Evolutionary conservation across 2,113 vertebrate genomes (phyloP), one percentile per base, ranked within the genome.

Genomic region (Psilopsiagon aymara): DNA sequence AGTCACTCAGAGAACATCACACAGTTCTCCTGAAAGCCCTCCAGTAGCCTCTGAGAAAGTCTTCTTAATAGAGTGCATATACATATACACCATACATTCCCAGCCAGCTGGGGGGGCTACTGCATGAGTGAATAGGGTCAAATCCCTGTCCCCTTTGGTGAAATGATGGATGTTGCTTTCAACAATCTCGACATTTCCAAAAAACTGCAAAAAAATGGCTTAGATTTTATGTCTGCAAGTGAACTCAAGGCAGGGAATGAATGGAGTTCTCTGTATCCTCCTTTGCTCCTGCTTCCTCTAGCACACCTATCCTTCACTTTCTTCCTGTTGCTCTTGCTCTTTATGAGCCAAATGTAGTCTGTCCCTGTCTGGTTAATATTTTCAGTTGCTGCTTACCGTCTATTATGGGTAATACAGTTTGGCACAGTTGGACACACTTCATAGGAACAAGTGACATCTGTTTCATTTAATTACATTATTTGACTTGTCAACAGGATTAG

Each of bases 21-120:
- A 35, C 20, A 29, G 43, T 9, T 68, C n/a, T 70, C 31, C 77
- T 41, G 57, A 59, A 64, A 84, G 46, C 31, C 33, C 37, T 53
- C 1, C 6, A 11, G 12, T 39, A 71, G 41, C 43, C 14, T 57
- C 11, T 91, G 51, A 51, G 9, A 2, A 27, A 37, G 13, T 29
- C 4, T 37, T 86, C 53, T 12, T 86, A 31, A 63, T 4, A 31
- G 64, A 55, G 20, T 14, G 27, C 69, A 15, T 78, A 43, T 33
- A 9, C 57, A 49, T 29, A 66, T 5, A 7, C 43, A 53, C 37
- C 0, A 0, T 31, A 46, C 15, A 1, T 2, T 6, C 1, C 0
- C 35, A 78, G 44, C 39, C 69, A 64, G 60, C 77, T 71, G 77
- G 21, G 43, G 13, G 43, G 83, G 81, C 51, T 91, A 51, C 5